A percentile compares a stretch with the other conserved stretches of the same genome.
These are phyloP conservation scores for Sitophilus oryzae DNA, from an alignment of 1,140 invertebrate species.

Conservation along the genomic window DNA sequence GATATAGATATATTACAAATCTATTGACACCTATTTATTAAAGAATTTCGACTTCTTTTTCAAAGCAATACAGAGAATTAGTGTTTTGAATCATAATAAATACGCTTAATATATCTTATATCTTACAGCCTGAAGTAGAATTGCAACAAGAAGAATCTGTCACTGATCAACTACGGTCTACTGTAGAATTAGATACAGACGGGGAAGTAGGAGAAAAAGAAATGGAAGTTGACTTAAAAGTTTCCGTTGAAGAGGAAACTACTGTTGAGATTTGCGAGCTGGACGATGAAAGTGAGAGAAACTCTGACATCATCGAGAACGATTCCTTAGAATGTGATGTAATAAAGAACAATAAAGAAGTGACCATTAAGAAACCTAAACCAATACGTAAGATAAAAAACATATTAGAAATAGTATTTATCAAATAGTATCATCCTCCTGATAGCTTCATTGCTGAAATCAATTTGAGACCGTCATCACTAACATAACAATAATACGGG, in stretches of 20 bases:
- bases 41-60: too few species aligned
- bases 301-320: not conserved
- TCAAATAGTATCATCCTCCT: too few species aligned
- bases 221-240: slow-evolving; percentile 10
- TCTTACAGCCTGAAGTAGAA: not conserved
- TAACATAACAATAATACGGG: too few species aligned
- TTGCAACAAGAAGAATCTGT: slow-evolving; percentile 7
- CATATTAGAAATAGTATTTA: not conserved
- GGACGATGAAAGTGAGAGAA: slow-evolving; percentile 1
- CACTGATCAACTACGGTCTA: slow-evolving; percentile 2
- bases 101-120: too few species aligned
- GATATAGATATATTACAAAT: too few species aligned
- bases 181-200: slow-evolving; percentile 3
- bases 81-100: too few species aligned
- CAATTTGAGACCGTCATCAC: too few species aligned
- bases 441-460: too few species aligned
- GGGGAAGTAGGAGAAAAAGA: not conserved
- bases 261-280: slow-evolving; percentile 2
- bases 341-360: not conserved
- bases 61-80: too few species aligned
- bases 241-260: slow-evolving; percentile 4
- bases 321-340: not conserved
- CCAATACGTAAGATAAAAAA: slow-evolving; percentile 13
- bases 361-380: slow-evolving; percentile 8
- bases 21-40: too few species aligned